phyloP scores from a whole-genome alignment of 35 echinoderm and acorn worm species.

The Strongylocentrotus purpuratus region DNA sequence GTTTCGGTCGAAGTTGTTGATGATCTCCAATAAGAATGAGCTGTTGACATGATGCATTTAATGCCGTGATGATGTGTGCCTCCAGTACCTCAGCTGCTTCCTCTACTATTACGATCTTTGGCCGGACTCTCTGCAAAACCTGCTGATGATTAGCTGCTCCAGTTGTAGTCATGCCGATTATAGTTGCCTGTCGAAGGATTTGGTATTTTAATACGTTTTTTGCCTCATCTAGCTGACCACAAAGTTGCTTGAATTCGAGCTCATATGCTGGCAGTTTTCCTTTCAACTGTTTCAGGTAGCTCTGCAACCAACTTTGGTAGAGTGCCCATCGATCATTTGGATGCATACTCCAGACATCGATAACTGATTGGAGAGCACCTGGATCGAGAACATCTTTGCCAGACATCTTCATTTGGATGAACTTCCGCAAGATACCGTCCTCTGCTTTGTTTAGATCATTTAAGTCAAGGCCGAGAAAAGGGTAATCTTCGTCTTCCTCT shows the following conservation, averaged over 20 bases:
- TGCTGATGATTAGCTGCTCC: conserved; percentile 71
- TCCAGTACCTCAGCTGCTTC: conserved; percentile 95
- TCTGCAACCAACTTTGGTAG: conserved; percentile 61
- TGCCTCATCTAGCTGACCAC: conserved; percentile 57
- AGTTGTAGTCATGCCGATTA: conserved; percentile 94
- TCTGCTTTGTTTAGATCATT: background rate
- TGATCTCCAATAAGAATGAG: conserved; percentile 94
- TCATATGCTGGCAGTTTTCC: background rate
- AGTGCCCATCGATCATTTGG: conserved; percentile 70
- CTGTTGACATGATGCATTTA: conserved; percentile 71
- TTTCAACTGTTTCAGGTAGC: background rate
- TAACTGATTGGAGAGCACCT: background rate
- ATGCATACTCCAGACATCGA: conserved; percentile 56
- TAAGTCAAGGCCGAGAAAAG: background rate
- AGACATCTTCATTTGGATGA: background rate
- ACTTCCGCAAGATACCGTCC: background rate
- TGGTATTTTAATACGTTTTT: conserved; percentile 53
- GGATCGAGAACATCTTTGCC: conserved; percentile 3
- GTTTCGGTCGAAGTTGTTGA: conserved; percentile 87
- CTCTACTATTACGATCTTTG: conserved; percentile 87
- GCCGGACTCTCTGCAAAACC: conserved; percentile 63
- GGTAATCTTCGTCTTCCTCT: background rate
- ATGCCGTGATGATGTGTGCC: conserved; percentile 74
- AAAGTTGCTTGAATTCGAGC: conserved; percentile 51
- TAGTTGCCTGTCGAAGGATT: conserved; percentile 55